Conservation (phyloP, 2,797 vertebrate genomes). For the Scolopax rusticola region DNA sequence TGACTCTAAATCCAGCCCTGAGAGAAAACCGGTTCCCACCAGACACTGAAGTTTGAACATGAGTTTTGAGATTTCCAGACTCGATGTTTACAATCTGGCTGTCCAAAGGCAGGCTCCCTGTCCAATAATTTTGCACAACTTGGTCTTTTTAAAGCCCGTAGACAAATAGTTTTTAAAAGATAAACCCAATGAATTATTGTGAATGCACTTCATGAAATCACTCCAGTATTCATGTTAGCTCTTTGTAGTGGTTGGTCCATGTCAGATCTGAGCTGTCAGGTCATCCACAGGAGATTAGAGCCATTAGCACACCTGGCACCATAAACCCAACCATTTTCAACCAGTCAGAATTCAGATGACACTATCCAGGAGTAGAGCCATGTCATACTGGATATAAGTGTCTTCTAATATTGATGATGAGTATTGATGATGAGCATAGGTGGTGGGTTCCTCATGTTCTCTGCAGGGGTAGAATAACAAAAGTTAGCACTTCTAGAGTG, state of each 20-base stretch:
- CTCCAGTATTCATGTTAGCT: background rate
- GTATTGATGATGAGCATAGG: background rate
- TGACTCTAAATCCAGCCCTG: background rate
- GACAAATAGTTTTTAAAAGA: background rate
- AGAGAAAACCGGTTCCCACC: background rate
- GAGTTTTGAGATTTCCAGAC: background rate
- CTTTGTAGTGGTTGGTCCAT: background rate
- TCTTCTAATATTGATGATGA: background rate
- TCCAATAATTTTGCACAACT: background rate
- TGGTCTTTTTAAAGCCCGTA: background rate
- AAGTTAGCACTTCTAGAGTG: rapidly evolving
- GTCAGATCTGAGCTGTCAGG: background rate
- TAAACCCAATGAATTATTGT: background rate
- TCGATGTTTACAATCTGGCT: background rate
- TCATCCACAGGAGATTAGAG: background rate
- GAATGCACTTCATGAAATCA: background rate
- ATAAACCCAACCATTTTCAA: background rate
- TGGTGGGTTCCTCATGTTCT: background rate
- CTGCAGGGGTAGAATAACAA: background rate
- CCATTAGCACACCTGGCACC: background rate
- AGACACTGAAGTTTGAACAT: background rate
- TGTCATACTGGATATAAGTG: background rate
- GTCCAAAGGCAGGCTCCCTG: background rate
- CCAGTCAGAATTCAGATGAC: background rate
- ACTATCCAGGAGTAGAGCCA: background rate